These are phyloP conservation scores for Dynastes grantii DNA, from an alignment of 2,888 invertebrate genomes.

Conservation along the genomic window DNA sequence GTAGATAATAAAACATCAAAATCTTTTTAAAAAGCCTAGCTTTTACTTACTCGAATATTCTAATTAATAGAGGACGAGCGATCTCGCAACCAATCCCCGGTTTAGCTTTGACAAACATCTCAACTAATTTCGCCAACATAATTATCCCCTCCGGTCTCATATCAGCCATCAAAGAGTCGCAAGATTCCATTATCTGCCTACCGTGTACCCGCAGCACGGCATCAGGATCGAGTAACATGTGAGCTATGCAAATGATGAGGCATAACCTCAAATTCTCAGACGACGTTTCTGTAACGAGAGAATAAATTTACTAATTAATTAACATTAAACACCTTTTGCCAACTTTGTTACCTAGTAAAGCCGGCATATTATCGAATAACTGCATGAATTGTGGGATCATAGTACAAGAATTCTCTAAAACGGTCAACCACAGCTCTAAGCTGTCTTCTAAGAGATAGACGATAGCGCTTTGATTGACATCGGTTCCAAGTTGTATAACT, in stretches of 20 bases:
- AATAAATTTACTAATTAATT: too few relatives aligned
- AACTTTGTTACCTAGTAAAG: conserved; percentile 77
- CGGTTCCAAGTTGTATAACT: conserved; percentile 84
- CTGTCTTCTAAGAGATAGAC: conserved; percentile 95
- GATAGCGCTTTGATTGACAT: conserved; percentile 84
- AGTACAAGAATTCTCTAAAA: conserved; percentile 83
- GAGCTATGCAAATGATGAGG: conserved; percentile 87
- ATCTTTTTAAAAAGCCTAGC: too few relatives aligned
- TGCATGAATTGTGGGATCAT: conserved; percentile 80
- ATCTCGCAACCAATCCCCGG: conserved; percentile 83
- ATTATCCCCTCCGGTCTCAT: conserved; percentile 83
- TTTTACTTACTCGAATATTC: conserved; percentile 74
- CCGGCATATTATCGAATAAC: conserved; percentile 82
- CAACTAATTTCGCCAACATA: conserved; percentile 82
- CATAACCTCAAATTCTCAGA: conserved; percentile 87
- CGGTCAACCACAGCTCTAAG: conserved; percentile 89
- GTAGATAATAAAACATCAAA: too few relatives aligned
- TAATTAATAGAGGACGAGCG: conserved; percentile 77
- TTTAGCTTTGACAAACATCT: conserved; percentile 83
- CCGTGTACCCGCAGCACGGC: conserved; percentile 84
- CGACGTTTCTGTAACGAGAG: conserved; percentile 77
- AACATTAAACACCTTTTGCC: too few relatives aligned
- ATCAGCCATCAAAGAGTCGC: conserved; percentile 84
- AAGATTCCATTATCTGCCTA: conserved; percentile 78
- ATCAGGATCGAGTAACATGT: conserved; percentile 85